These are phyloP conservation scores for Sarcophaga carnaria DNA, from an alignment of 2,888 invertebrate genomes.

Conservation along the genomic window DNA sequence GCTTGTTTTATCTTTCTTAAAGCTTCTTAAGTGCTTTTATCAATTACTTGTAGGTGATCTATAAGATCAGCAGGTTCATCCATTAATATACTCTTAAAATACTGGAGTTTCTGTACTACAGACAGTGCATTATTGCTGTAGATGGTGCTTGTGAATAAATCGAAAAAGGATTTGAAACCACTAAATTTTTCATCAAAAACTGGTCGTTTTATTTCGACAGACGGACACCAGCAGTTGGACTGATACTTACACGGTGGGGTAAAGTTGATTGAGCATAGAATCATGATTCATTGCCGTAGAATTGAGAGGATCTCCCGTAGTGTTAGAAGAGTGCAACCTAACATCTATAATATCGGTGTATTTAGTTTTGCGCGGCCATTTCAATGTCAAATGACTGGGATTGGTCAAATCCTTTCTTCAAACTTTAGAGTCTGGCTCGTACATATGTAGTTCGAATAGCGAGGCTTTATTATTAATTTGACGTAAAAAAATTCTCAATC, in stretches of 20 bases:
- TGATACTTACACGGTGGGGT: too few species aligned
- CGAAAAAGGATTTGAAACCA: constrained; percentile 10
- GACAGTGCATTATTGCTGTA: constrained; percentile 33
- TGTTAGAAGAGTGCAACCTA: not conserved
- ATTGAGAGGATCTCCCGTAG: constrained; percentile 10
- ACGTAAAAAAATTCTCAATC: too few species aligned
- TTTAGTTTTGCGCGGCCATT: constrained; percentile 21
- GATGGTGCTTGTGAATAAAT: constrained; percentile 49
- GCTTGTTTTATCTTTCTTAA: constrained; percentile 49
- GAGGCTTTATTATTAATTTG: too few species aligned
- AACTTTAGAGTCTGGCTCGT: not conserved
- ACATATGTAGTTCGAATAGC: too few species aligned
- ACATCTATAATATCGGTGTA: not conserved
- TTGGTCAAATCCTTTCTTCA: constrained; percentile 18
- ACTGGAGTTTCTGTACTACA: constrained; percentile 55
- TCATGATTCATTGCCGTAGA: constrained; percentile 38
- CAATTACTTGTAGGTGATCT: constrained; percentile 41
- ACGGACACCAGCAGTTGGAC: not conserved
- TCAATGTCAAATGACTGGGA: constrained; percentile 36
- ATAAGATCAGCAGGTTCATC: constrained; percentile 44
- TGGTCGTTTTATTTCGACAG: constrained; percentile 36
- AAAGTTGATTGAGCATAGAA: not conserved
- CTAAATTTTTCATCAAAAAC: constrained; percentile 51
- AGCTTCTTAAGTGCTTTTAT: constrained; percentile 47
- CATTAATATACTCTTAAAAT: constrained; percentile 49